Evolutionary conservation across 2,797 vertebrate genomes (phyloP).

Genomic region (Girardinus metallicus): DNA sequence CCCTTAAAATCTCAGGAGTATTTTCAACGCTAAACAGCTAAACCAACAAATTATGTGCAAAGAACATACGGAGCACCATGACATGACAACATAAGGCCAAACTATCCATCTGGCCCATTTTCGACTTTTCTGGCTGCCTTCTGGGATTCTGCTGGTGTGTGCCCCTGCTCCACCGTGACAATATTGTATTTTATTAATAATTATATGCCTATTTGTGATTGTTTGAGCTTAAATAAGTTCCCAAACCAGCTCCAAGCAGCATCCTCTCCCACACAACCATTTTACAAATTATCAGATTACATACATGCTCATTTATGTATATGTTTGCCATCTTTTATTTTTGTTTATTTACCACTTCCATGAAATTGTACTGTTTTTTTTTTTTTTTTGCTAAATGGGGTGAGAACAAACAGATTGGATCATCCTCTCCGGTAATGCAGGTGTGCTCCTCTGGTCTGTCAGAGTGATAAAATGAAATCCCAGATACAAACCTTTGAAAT

Average conservation of each 20-base stretch:
- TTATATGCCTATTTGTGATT: slow-evolving; percentile 37
- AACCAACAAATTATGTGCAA: slow-evolving; percentile 37
- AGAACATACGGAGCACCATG: slow-evolving; percentile 40
- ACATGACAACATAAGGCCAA: slow-evolving; percentile 43
- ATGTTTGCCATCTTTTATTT: not conserved
- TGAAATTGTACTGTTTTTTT: not conserved
- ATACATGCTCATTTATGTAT: not conserved
- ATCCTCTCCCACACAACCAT: not conserved
- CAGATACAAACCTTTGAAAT: not conserved
- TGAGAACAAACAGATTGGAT: not conserved
- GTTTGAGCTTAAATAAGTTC: slow-evolving; percentile 37
- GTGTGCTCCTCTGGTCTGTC: not conserved
- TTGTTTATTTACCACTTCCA: not conserved
- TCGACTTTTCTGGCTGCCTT: slow-evolving; percentile 17
- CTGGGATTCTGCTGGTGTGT: not conserved
- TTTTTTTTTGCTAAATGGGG: not conserved
- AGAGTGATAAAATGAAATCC: not conserved
- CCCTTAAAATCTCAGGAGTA: slow-evolving; percentile 38
- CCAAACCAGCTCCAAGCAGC: slow-evolving; percentile 23
- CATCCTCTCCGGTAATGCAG: not conserved
- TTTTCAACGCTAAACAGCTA: slow-evolving; percentile 24
- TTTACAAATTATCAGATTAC: not conserved
- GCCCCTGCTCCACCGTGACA: slow-evolving; percentile 5
- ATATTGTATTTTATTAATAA: slow-evolving; percentile 12
- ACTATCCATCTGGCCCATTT: slow-evolving; percentile 46